Evolutionary conservation across 2,888 invertebrate genomes (phyloP), one percentile per base, ranked within the genome.

Genomic region (Dexiosoma caninum): DNA sequence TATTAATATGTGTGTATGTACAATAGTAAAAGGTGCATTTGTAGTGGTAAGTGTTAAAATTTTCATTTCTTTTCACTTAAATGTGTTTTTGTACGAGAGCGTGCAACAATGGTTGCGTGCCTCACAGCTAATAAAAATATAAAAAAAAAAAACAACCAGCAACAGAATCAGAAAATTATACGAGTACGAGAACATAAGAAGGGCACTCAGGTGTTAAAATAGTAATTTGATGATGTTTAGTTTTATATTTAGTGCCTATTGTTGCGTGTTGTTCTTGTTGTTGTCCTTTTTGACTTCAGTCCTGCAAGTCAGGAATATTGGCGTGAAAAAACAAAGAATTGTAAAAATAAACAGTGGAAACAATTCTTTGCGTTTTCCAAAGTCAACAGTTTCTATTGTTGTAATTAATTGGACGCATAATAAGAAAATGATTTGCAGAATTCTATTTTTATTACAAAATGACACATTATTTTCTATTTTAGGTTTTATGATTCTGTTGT

Each of bases 201-300:
- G 57, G 81, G 71, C 81, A 74, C 64, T 81, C 81, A 81, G 81
- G 81, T 81, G 81, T 81, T 81, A 74, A 77, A 77, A 81, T 81
- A 64, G 81, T 81, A 81, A 81, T 81, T 81, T 81, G 81, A 81
- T 81, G 77, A 81, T 77, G 77, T 81, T 77, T 81, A 81, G 77
- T 81, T 81, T 81, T 62, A 67, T 72, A 60, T 76, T 80, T 79
- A 64, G 64, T 60, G 32, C 32, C 71, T 42, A 42, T 72, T 72
- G 55, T 64, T 79, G 23, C 49, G 53, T 57, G 46, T 16, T 66
- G 12, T 59, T 71, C 16, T 62, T 49, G 32, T 42, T 66, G 16
- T 35, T 59, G 40, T 7, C 69, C 55, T 59, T 70, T 69, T 81
- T 74, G 53, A 49, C 62, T 64, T 70, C 57, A 59, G 49, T 74